A percentile compares a stretch with the other conserved stretches of the same genome.
Evolutionary conservation across 2,797 vertebrate genomes (phyloP).

Genomic region (Alca torda): DNA sequence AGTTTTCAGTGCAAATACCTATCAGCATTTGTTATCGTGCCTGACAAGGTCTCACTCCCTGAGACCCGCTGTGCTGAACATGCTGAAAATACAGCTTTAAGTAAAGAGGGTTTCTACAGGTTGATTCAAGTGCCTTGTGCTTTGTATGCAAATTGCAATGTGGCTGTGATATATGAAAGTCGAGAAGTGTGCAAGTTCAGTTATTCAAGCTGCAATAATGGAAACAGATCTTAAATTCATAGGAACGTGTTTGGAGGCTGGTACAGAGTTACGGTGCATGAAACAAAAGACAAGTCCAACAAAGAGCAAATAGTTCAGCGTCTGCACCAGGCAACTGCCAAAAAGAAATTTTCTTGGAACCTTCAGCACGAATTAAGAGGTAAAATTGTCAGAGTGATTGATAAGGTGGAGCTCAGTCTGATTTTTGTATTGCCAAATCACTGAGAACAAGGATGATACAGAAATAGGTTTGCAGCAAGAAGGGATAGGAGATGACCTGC

Average conservation of each 20-base stretch:
- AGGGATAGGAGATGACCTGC: not conserved
- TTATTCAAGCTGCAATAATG: not conserved
- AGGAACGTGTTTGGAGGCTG: not conserved
- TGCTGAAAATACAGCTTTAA: not conserved
- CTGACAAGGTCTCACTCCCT: not conserved
- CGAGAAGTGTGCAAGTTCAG: not conserved
- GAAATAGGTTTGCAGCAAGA: not conserved
- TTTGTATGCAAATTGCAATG: not conserved
- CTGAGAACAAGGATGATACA: not conserved
- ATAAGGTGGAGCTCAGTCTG: not conserved
- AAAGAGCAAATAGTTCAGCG: not conserved
- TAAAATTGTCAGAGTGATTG: not conserved
- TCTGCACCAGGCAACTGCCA: too few species aligned
- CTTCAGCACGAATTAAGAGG: not conserved
- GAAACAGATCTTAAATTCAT: not conserved
- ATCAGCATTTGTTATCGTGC: not conserved
- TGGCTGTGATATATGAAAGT: not conserved
- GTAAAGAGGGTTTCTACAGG: not conserved
- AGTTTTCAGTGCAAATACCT: not conserved
- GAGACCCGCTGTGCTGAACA: not conserved
- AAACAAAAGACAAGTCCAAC: not conserved
- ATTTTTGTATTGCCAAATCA: not conserved
- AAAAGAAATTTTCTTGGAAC: not conserved
- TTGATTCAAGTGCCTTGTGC: not conserved
- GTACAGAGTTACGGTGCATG: accelerated